These are phyloP conservation scores for Oreortyx pictus DNA, from an alignment of 2,797 vertebrate species.

Conservation along the genomic window DNA sequence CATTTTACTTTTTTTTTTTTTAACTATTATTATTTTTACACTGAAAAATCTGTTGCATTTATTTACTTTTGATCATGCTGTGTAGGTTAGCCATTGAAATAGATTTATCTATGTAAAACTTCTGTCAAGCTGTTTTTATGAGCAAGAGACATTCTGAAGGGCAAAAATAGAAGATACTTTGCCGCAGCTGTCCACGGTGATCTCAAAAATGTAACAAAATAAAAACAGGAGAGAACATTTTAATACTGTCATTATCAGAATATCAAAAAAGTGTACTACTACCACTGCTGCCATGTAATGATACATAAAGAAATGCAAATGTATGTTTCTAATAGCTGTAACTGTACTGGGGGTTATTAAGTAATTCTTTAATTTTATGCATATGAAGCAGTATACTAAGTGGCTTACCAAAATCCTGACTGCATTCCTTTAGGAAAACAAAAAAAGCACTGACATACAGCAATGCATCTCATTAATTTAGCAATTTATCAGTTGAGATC, in stretches of 20 bases:
- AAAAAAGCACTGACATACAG: not conserved
- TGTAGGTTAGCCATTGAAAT: not conserved
- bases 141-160: not conserved
- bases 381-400: not conserved
- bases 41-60: not conserved
- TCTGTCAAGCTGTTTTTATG: not conserved
- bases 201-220: not conserved
- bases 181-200: not conserved
- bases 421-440: not conserved
- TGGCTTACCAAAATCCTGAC: not conserved
- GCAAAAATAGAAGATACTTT: not conserved
- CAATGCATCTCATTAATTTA: not conserved
- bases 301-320: not conserved
- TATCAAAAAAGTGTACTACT: not conserved
- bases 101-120: not conserved
- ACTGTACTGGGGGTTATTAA: not conserved
- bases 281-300: not conserved
- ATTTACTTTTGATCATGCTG: not conserved
- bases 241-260: not conserved
- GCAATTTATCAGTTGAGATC: not conserved
- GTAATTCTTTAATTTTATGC: not conserved
- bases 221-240: not conserved
- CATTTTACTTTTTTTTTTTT: not conserved
- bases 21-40: too few species aligned
- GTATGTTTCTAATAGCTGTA: not conserved